Evolutionary conservation across 2,113 vertebrate species (phyloP).

Genomic region (Catharus minimus): DNA sequence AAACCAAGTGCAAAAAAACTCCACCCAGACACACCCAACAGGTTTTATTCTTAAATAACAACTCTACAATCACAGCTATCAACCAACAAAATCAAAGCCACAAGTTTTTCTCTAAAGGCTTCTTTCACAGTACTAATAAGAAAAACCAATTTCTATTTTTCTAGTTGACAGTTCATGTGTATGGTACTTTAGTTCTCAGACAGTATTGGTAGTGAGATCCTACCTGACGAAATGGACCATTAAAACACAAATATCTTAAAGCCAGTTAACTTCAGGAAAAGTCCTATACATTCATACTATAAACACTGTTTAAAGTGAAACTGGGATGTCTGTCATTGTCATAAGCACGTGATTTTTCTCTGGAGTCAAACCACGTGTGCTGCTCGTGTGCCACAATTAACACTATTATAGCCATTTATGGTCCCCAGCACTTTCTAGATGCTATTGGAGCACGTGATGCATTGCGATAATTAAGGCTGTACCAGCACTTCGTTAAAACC

Average conservation of each 20-base stretch:
- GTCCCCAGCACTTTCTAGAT: slow-evolving; percentile 10
- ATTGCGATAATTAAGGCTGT: slow-evolving; percentile 22
- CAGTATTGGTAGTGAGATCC: slow-evolving; percentile 20
- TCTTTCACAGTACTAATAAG: slow-evolving; percentile 65
- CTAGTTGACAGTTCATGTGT: slow-evolving; percentile 18
- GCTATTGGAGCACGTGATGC: slow-evolving; percentile 10
- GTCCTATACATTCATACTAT: slow-evolving; percentile 51
- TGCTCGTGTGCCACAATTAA: background rate
- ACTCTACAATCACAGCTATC: slow-evolving; percentile 58
- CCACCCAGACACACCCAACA: slow-evolving; percentile 39
- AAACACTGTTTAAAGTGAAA: slow-evolving; percentile 44
- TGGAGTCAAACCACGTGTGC: background rate
- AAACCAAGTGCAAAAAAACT: slow-evolving; percentile 63
- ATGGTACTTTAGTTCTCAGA: slow-evolving; percentile 21
- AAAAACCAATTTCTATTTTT: slow-evolving; percentile 36
- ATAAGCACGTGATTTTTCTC: background rate
- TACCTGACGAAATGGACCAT: slow-evolving; percentile 28
- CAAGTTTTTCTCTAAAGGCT: slow-evolving; percentile 54
- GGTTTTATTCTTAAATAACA: slow-evolving; percentile 59
- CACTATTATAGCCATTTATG: background rate
- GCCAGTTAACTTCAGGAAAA: slow-evolving; percentile 48
- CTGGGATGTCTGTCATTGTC: background rate
- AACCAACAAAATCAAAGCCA: slow-evolving; percentile 57
- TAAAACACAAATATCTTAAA: slow-evolving; percentile 51
- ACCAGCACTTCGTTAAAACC: slow-evolving; percentile 18